phyloP scores from a whole-genome alignment of 2,888 invertebrate species.

The Stenoptilia bipunctidactyla region DNA sequence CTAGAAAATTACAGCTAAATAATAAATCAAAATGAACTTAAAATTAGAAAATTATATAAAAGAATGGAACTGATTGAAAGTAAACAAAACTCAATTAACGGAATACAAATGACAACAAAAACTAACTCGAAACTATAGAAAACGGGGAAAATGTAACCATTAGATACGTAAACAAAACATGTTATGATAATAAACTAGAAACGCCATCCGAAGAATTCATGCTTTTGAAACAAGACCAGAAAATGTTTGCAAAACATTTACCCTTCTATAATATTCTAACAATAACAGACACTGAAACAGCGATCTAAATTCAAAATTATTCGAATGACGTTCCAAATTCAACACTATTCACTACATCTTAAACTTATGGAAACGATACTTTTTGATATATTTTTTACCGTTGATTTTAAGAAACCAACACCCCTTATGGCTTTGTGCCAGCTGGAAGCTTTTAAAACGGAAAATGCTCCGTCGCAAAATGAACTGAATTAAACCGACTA shows the following conservation, averaged over 20 bases:
- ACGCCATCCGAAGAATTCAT: constrained; percentile 64
- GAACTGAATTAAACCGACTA: constrained; percentile 10
- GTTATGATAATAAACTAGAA: constrained; percentile 60
- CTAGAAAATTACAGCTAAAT: background rate
- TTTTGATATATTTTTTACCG: constrained; percentile 31
- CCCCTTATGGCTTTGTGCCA: constrained; percentile 67
- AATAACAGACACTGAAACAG: constrained; percentile 48
- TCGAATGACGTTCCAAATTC: constrained; percentile 5
- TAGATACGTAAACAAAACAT: constrained; percentile 64
- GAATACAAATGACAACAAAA: constrained; percentile 31
- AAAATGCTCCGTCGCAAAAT: constrained; percentile 28
- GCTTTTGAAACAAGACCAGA: constrained; percentile 33
- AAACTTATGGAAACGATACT: constrained; percentile 65
- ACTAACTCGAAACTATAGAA: constrained; percentile 35
- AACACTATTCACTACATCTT: constrained; percentile 16
- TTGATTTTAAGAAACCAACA: constrained; percentile 62
- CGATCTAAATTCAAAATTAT: constrained; percentile 45
- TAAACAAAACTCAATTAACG: constrained; percentile 37
- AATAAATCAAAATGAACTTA: constrained; percentile 21
- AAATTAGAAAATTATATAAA: constrained; percentile 11
- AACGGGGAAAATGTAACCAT: constrained; percentile 52
- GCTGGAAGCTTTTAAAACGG: constrained; percentile 55
- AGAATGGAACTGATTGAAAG: constrained; percentile 9
- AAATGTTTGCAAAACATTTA: constrained; percentile 64
- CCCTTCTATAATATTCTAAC: constrained; percentile 47